phyloP scores from a whole-genome alignment of 2,888 invertebrate species.

The Leistus spinibarbis region DNA sequence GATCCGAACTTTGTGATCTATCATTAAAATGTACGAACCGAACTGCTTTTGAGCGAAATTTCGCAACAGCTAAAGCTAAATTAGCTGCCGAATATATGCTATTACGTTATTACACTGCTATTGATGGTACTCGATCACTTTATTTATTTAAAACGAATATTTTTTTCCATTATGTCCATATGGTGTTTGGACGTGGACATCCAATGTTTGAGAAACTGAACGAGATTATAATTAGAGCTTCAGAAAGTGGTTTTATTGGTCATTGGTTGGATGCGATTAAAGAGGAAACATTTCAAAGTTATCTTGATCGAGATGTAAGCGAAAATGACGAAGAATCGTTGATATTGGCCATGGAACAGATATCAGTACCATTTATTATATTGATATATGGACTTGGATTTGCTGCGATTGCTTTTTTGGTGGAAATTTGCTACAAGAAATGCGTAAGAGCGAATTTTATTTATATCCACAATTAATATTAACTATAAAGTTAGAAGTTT shows the following conservation, averaged over 20 bases:
- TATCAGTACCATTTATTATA: conserved; percentile 13
- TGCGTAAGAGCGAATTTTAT: not conserved
- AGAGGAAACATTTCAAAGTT: not conserved
- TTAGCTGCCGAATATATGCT: conserved; percentile 1
- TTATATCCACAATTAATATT: not conserved
- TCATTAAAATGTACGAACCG: conserved; percentile 15
- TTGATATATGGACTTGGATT: conserved; percentile 1
- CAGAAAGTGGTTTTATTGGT: conserved; percentile 18
- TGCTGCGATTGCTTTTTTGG: conserved; percentile 13
- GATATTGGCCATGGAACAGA: conserved; percentile 5
- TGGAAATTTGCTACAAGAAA: conserved; percentile 14
- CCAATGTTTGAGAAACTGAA: conserved; percentile 19
- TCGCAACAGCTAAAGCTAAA: conserved; percentile 21
- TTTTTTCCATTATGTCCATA: conserved; percentile 17
- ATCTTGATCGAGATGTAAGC: not conserved
- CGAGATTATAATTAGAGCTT: conserved; percentile 2
- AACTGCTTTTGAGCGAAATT: conserved; percentile 27
- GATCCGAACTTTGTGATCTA: conserved; percentile 12
- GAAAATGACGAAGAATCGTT: not conserved
- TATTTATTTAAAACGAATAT: conserved; percentile 22
- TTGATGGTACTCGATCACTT: conserved; percentile 9
- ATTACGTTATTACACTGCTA: conserved; percentile 12
- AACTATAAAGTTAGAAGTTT: not conserved
- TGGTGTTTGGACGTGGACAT: conserved; percentile 16
- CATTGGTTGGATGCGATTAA: conserved; percentile 20